Evolutionary conservation across 2,113 vertebrate genomes (phyloP), one percentile per base, ranked within the genome.

Genomic region (Rhodinocichla rosea): DNA sequence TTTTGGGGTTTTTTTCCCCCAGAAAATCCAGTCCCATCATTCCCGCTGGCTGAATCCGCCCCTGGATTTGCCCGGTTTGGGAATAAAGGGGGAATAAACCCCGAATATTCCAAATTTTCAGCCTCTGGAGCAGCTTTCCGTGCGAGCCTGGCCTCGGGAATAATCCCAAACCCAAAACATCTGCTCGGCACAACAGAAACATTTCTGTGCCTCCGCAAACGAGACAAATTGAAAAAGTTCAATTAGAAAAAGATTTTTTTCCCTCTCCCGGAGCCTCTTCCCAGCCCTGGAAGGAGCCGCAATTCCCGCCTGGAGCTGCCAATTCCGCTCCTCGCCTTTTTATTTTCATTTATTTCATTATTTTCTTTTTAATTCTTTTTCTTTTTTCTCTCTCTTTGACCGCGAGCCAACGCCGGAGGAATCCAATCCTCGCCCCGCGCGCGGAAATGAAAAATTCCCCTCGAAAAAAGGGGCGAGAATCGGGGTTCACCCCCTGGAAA

Each of bases 161-260:
- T n/a, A 90, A 57, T 3, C 79, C 79, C 88, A 83, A 84, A 92
- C 73, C 69, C 76, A n/a, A 87, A 95, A 33, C 96, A 94, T 94
- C 95, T 92, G 95, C 86, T 90, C 88, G 11, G 83, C 76, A 88
- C 85, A 45, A 47, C 64, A 40, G 52, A 79, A 93, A 84, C 74
- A 35, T 78, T 60, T 64, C 23, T 47, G 0, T 3, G 53, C 64
- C 90, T 83, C 74, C 52, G 19, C 95, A 50, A 95, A 52, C 55
- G 27, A 92, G 79, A 69, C 35, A 8, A 71, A 45, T 7, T 8
- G 23, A 17, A 22, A 5, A 13, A 57, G 22, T 37, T 11, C 15
- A 33, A 69, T 26, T 15, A 26, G 17, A 62, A 44, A 59, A 11
- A 30, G 22, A 18, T 45, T 79, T 84, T 56, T 35, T 11, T 6